A percentile compares a stretch with the other conserved stretches of the same genome.
phyloP scores from a whole-genome alignment of 2,888 invertebrate genomes.

The Tricholauxania praeusta region DNA sequence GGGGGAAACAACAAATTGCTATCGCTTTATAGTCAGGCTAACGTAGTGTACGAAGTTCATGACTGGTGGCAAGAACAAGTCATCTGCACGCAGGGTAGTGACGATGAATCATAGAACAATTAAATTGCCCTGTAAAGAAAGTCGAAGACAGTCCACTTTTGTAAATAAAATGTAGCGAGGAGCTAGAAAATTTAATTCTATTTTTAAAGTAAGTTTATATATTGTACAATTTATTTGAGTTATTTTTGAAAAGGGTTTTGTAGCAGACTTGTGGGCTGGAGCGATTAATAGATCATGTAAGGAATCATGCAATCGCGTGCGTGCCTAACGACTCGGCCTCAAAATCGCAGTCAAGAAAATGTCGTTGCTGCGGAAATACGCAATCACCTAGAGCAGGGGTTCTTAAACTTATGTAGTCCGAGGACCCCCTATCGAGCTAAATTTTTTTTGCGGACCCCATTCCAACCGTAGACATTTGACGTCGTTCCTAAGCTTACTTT shows the following conservation, averaged over 20 bases:
- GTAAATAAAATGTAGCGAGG: background rate
- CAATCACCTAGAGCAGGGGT: too few relatives aligned
- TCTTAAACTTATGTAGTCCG: too few relatives aligned
- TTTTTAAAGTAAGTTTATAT: background rate
- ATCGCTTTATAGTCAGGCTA: slow-evolving; percentile 65
- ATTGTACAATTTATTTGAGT: background rate
- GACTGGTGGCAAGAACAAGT: slow-evolving; percentile 90
- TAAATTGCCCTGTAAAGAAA: background rate
- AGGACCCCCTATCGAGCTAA: too few relatives aligned
- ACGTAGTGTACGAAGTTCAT: slow-evolving; percentile 77
- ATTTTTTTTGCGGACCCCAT: too few relatives aligned
- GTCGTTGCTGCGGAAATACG: too few relatives aligned
- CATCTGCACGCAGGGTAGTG: slow-evolving; percentile 74
- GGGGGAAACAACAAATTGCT: slow-evolving; percentile 53
- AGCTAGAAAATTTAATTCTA: background rate
- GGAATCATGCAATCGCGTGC: too few relatives aligned
- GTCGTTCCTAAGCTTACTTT: too few relatives aligned
- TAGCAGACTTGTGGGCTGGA: too few relatives aligned
- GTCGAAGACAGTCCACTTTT: background rate
- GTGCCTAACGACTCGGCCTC: too few relatives aligned
- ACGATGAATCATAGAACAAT: slow-evolving; percentile 69
- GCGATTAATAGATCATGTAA: too few relatives aligned
- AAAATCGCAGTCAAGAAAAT: too few relatives aligned
- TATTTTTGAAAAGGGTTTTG: background rate
- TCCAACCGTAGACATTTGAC: too few relatives aligned